Evolutionary conservation across 2,113 vertebrate species (phyloP).

Genomic region (Amphilophus citrinellus): DNA sequence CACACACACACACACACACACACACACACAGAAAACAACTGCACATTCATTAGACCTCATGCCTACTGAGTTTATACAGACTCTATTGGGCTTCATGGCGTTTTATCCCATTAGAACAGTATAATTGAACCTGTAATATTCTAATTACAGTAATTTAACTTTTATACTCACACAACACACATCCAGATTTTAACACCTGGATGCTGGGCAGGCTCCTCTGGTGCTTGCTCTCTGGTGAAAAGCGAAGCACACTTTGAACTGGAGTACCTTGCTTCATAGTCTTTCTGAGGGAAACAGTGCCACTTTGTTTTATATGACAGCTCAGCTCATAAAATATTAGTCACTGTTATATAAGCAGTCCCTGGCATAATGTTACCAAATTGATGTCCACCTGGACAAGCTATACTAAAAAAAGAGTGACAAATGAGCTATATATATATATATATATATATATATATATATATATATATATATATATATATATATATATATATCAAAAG

Average conservation of each 20-base stretch:
- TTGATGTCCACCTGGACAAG: neutral
- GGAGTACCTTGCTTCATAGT: neutral
- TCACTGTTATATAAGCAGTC: neutral
- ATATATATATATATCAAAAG: neutral
- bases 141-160: conserved; percentile 7
- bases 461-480: too few relatives aligned
- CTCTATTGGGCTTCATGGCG: conserved; percentile 6
- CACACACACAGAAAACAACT: conserved; percentile 11
- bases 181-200: neutral
- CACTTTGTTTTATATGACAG: conserved; percentile 1
- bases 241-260: neutral
- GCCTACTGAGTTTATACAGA: conserved; percentile 28
- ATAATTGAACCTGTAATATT: conserved; percentile 7
- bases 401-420: neutral
- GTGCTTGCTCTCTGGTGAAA: neutral
- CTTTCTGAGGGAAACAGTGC: neutral
- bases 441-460: too few relatives aligned
- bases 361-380: neutral
- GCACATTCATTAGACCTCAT: conserved; percentile 36
- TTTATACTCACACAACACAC: neutral
- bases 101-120: conserved; percentile 23
- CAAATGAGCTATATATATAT: neutral
- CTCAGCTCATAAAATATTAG: neutral
- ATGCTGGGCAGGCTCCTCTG: neutral
- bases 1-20: conserved; percentile 6